Conservation (phyloP, 1,140 invertebrate genomes). For the Zaprionus inermis region DNA sequence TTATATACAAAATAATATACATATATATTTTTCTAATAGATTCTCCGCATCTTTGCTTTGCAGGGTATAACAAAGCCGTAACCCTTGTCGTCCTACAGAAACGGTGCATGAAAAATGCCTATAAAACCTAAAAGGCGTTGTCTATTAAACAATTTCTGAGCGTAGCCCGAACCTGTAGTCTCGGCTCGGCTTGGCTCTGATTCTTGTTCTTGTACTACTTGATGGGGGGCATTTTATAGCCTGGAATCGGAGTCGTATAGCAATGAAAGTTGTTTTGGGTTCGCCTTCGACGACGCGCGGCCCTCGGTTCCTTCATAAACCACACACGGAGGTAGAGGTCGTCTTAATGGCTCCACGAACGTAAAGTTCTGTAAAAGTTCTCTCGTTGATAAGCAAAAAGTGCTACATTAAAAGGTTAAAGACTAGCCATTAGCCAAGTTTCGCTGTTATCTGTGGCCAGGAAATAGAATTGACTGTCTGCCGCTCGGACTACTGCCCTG, state of each 20-base stretch:
- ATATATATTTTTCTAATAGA: neutral
- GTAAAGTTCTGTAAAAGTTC: conserved; percentile 60
- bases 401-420: conserved; percentile 79
- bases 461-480: conserved; percentile 27
- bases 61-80: conserved; percentile 33
- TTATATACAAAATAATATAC: neutral
- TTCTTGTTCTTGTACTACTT: conserved; percentile 1
- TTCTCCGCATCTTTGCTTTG: neutral
- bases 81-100: conserved; percentile 12
- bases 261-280: conserved; percentile 43
- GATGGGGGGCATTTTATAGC: conserved; percentile 36
- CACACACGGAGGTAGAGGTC: conserved; percentile 44
- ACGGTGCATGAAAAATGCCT: conserved; percentile 49
- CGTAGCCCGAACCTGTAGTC: neutral
- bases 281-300: conserved; percentile 20
- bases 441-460: conserved; percentile 45
- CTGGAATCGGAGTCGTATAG: conserved; percentile 47
- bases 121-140: conserved; percentile 66
- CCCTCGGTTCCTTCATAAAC: conserved; percentile 47
- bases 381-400: conserved; percentile 66
- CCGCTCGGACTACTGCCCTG: too few species aligned
- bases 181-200: conserved; percentile 29
- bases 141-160: conserved; percentile 63
- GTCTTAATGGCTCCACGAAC: conserved; percentile 40
- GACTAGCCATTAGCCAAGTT: conserved; percentile 80